Base-by-base conservation (phyloP, 2,113 vertebrate species). In the Monarcha castaneiventris region DNA sequence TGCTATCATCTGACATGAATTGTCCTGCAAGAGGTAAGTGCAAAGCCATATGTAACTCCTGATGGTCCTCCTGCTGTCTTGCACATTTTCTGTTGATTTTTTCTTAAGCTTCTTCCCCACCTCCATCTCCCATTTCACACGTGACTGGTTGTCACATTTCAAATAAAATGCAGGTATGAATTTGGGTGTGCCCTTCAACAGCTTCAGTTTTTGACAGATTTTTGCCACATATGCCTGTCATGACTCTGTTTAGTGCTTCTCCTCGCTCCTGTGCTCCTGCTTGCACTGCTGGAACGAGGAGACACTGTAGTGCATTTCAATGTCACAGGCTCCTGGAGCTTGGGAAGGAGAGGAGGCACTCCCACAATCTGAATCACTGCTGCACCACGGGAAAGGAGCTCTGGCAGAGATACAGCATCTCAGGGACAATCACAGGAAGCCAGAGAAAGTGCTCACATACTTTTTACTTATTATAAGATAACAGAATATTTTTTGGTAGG, bases 401-500 rank as follows among this genome's bases (percentile, higher is more conserved):
- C 63, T 95, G 87, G 63, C 82, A 83, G 58, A 35, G 75, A 58
- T 7, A 54, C 29, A 90, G 73, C 19, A 14, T 72, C 39, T 82
- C 7, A 0, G 75, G 49, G 32, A 94, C 94, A 97, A 96, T 96
- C 51, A 48, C 58, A 72, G 87, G 90, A 96, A 96, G 58, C 66
- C 49, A 79, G 62, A 77, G 62, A 87, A 93, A 85, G 58, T 76
- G 41, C 32, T 90, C 26, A 16, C 2, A 1, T 68, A n/a, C 16
- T 91, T 91, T 37, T 10, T 44, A 63, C 20, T 76, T 89, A 26
- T 30, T 87, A 5, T 27, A 16, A 80, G 15, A 78, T 48, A 74
- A 41, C 22, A 52, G 35, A 71, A 33, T 35, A 16, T 41, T 63
- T 91, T 90, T 91, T 58, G n/a, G 21, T 77, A 78, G 25, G 35